phyloP scores from a whole-genome alignment of 2,888 invertebrate genomes.

The Leptura quadrifasciata region DNA sequence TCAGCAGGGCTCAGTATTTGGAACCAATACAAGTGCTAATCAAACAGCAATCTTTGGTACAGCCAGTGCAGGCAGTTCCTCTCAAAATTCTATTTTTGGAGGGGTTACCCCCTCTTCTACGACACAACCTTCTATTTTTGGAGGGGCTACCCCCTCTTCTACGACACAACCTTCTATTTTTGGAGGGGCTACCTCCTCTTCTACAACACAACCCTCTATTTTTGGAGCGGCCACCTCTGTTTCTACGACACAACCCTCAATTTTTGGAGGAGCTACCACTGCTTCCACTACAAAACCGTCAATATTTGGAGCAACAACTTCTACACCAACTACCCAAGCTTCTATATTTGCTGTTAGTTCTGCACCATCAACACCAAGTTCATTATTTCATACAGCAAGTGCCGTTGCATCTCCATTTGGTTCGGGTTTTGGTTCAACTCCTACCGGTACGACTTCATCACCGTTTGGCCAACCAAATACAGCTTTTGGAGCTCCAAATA shows the following conservation, averaged over 20 bases:
- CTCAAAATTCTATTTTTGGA: constrained; percentile 50
- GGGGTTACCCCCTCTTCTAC: constrained; percentile 44
- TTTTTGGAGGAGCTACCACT: constrained; percentile 49
- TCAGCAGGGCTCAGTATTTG: constrained; percentile 32
- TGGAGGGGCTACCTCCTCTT: constrained; percentile 39
- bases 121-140: constrained; percentile 51
- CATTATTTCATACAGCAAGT: constrained; percentile 52
- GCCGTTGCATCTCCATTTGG: constrained; percentile 62
- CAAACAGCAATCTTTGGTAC: constrained; percentile 49
- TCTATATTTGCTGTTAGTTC: constrained; percentile 30
- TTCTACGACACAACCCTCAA: constrained; percentile 45
- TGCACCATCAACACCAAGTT: constrained; percentile 27
- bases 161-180: constrained; percentile 10
- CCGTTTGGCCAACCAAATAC: constrained; percentile 43
- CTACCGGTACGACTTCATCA: constrained; percentile 30
- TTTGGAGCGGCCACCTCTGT: constrained; percentile 48
- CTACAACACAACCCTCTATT: constrained; percentile 44
- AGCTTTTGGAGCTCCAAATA: constrained; percentile 43
- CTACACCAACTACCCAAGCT: background rate
- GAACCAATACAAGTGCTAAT: constrained; percentile 21
- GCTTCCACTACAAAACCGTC: background rate
- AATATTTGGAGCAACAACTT: constrained; percentile 33
- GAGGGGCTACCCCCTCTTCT: constrained; percentile 12
- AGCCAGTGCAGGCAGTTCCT: constrained; percentile 42
- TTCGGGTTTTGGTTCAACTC: constrained; percentile 26